Conservation (phyloP, 2,888 invertebrate genomes). For the Polylopha cassiicola region DNA sequence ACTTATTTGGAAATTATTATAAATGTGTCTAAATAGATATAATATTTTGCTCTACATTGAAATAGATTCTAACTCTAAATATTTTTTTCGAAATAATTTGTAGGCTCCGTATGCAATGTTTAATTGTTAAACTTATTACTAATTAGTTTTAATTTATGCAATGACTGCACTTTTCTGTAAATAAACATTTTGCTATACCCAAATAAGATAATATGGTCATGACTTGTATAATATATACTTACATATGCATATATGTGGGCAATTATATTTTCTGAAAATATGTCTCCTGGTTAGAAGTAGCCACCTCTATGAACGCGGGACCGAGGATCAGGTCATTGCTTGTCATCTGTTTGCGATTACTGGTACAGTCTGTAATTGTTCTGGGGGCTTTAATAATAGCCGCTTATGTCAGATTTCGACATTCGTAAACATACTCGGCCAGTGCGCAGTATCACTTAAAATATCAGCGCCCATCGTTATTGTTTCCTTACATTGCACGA, state of each 20-base stretch:
- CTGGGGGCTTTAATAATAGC: too few species aligned
- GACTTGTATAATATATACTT: constrained; percentile 1
- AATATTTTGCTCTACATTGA: constrained; percentile 33
- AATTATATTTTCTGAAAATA: constrained; percentile 69
- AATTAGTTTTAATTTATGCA: constrained; percentile 27
- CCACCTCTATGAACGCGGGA: constrained; percentile 19
- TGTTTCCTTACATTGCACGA: too few species aligned
- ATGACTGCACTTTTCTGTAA: constrained; percentile 26
- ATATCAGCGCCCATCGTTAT: too few species aligned
- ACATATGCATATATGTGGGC: constrained; percentile 65
- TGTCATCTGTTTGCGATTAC: too few species aligned
- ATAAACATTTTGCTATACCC: constrained; percentile 32
- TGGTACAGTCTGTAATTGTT: too few species aligned
- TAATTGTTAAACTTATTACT: constrained; percentile 26
- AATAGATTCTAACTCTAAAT: constrained; percentile 35
- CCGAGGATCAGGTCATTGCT: constrained; percentile 11
- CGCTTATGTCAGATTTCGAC: too few species aligned
- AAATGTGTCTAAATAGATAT: constrained; percentile 32
- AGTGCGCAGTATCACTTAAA: too few species aligned
- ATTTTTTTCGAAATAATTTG: constrained; percentile 31
- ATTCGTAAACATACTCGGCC: too few species aligned
- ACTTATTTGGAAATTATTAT: constrained; percentile 35
- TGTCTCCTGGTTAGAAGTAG: constrained; percentile 63
- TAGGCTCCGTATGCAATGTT: constrained; percentile 26
- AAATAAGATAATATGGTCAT: constrained; percentile 25